A percentile compares a stretch with the other conserved stretches of the same genome.
phyloP scores from a whole-genome alignment of 1,140 invertebrate genomes.

The Archegozetes longisetosus region DNA sequence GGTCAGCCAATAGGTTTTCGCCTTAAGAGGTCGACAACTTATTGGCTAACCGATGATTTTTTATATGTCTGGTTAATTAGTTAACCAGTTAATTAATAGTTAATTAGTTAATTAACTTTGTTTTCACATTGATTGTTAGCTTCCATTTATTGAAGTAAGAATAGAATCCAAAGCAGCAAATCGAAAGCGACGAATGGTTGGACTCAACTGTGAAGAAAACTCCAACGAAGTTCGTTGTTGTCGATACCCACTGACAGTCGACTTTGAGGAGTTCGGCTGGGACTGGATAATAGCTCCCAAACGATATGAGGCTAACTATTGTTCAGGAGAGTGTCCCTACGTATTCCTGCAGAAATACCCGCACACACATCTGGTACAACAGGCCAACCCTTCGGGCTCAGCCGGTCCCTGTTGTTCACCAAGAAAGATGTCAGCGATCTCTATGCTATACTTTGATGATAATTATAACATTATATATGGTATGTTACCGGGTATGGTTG shows the following conservation, averaged over 20 bases:
- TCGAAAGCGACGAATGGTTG: conserved; percentile 50
- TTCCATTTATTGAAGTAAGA: conserved; percentile 59
- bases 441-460: conserved; percentile 83
- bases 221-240: conserved; percentile 65
- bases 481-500: conserved; percentile 76
- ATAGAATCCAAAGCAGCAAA: conserved; percentile 43
- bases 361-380: conserved; percentile 79
- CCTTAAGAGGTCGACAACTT: too few relatives aligned
- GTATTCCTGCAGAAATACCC: conserved; percentile 72
- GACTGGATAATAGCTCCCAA: conserved; percentile 95
- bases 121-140: too few relatives aligned
- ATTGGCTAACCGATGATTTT: too few relatives aligned
- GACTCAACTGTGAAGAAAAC: conserved; percentile 56
- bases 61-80: too few relatives aligned
- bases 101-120: too few relatives aligned
- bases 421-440: conserved; percentile 68
- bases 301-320: conserved; percentile 89
- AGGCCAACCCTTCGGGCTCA: conserved; percentile 47
- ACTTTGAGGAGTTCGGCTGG: conserved; percentile 93
- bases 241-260: conserved; percentile 75
- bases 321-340: conserved; percentile 82
- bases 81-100: too few relatives aligned
- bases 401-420: conserved; percentile 77
- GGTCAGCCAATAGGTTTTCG: background rate
- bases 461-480: conserved; percentile 66